These are phyloP conservation scores for Noctua janthina DNA, from an alignment of 2,888 invertebrate genomes.

Conservation along the genomic window DNA sequence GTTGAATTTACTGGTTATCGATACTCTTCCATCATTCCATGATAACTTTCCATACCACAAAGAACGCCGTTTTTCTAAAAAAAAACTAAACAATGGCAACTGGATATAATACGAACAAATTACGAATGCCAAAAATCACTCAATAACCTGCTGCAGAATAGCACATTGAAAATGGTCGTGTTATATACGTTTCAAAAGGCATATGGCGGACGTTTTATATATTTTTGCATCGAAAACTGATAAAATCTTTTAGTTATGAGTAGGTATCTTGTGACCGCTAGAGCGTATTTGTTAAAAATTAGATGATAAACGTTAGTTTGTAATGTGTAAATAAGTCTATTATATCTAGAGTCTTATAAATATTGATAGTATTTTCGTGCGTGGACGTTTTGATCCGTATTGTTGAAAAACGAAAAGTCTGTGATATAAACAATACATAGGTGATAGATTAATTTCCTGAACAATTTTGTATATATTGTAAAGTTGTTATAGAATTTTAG, in stretches of 20 bases:
- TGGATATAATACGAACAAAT: constrained; percentile 80
- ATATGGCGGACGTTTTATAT: constrained; percentile 91
- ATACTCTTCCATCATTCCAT: constrained; percentile 38
- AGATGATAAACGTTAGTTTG: constrained; percentile 89
- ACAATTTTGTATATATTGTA: constrained; percentile 90
- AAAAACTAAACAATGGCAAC: constrained; percentile 84
- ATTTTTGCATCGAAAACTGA: constrained; percentile 91
- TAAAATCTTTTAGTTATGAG: constrained; percentile 91
- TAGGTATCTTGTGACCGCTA: constrained; percentile 88
- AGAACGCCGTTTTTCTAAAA: constrained; percentile 79
- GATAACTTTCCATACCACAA: constrained; percentile 63
- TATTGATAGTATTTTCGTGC: constrained; percentile 90
- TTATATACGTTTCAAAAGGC: constrained; percentile 89
- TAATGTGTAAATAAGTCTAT: constrained; percentile 90
- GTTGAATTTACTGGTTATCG: constrained; percentile 24
- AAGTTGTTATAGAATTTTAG: constrained; percentile 88
- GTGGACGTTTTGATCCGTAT: constrained; percentile 91
- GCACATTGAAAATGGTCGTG: constrained; percentile 70
- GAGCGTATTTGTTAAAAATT: constrained; percentile 89
- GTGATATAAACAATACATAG: constrained; percentile 91
- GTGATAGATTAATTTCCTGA: constrained; percentile 89
- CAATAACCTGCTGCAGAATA: constrained; percentile 42
- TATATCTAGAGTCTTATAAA: constrained; percentile 89
- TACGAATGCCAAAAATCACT: constrained; percentile 56
- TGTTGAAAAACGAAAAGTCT: constrained; percentile 91